Percentiles rank a stretch among this genome's conserved stretches.
Evolutionary conservation across 64 coral and sea anemone species (phyloP).

Genomic region (Montipora sp.): DNA sequence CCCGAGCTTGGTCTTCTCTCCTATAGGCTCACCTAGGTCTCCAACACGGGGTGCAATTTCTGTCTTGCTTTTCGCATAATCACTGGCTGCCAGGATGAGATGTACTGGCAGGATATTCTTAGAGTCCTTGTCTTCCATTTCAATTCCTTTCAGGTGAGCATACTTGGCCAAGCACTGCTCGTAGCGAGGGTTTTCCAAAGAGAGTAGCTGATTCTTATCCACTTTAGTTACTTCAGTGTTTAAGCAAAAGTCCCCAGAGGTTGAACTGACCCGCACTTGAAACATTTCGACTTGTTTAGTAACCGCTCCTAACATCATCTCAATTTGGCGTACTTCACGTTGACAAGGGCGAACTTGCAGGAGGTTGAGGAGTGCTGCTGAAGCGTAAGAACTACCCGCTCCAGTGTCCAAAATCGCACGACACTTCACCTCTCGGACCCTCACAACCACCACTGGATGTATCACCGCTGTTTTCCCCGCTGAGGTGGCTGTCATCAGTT

Average conservation of each 20-base stretch:
- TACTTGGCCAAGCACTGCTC: constrained; percentile 23
- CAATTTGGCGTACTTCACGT: constrained; percentile 15
- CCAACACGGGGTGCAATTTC: constrained; percentile 38
- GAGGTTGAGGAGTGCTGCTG: neutral
- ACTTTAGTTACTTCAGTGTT: constrained; percentile 25
- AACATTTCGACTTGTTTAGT: neutral
- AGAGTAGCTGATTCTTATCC: constrained; percentile 32
- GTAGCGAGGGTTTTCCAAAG: constrained; percentile 39
- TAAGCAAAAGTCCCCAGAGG: constrained; percentile 6
- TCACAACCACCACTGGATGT: constrained; percentile 38
- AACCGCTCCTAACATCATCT: constrained; percentile 37
- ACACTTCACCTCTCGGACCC: constrained; percentile 41
- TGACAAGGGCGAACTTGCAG: constrained; percentile 8
- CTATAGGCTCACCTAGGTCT: constrained; percentile 33
- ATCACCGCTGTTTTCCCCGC: neutral
- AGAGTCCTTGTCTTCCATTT: constrained; percentile 50
- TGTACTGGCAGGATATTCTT: constrained; percentile 56
- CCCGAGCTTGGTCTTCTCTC: constrained; percentile 37
- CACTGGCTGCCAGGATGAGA: constrained; percentile 46
- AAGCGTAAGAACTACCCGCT: constrained; percentile 45
- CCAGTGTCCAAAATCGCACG: constrained; percentile 57
- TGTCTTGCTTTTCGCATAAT: constrained; percentile 65
- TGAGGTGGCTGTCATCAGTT: constrained; percentile 53
- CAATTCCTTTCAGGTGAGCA: constrained; percentile 59
- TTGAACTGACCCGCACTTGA: constrained; percentile 9